Conservation (phyloP, 1,140 invertebrate genomes). For the Triops longicaudatus region DNA sequence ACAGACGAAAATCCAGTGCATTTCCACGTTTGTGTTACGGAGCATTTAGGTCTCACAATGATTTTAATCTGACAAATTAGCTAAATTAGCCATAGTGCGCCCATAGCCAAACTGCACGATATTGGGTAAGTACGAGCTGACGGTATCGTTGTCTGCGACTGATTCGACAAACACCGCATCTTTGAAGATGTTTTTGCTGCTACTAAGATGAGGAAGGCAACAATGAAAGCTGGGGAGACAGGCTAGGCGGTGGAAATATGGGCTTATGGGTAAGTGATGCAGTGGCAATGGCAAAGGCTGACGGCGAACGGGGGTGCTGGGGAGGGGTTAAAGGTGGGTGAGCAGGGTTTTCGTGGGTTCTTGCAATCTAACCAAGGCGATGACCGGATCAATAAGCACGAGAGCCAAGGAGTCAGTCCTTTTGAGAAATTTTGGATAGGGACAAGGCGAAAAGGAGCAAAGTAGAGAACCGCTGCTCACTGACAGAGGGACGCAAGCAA, state of each 20-base stretch:
- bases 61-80: too few species aligned
- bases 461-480: too few species aligned
- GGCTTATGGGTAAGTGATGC: neutral
- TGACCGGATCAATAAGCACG: constrained; percentile 10
- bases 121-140: too few species aligned
- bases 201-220: neutral
- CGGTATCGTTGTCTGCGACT: too few species aligned
- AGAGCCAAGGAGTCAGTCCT: neutral
- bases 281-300: neutral
- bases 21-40: too few species aligned
- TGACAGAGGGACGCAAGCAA: neutral
- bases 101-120: too few species aligned
- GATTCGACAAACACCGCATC: neutral
- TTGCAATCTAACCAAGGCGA: constrained; percentile 7
- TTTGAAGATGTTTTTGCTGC: neutral
- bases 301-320: too few species aligned
- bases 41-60: too few species aligned
- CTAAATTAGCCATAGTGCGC: too few species aligned
- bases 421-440: neutral
- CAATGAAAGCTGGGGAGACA: neutral
- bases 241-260: neutral
- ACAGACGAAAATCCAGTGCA: too few species aligned
- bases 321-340: too few species aligned
- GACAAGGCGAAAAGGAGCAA: too few species aligned
- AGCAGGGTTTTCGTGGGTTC: neutral